Evolutionary conservation across 1,140 invertebrate genomes (phyloP), one percentile per base, ranked within the genome.

Genomic region (Gryon sp.): DNA sequence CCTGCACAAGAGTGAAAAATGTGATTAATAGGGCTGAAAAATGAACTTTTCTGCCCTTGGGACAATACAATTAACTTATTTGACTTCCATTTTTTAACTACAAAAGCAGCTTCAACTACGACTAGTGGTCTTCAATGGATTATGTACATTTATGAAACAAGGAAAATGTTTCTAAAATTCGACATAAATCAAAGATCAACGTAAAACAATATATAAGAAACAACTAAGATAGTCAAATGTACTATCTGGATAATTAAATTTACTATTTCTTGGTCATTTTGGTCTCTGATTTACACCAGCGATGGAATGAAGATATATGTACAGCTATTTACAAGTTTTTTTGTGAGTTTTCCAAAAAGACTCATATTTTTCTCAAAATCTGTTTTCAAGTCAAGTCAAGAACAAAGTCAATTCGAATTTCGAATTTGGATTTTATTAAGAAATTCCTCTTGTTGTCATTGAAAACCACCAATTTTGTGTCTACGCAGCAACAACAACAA

Each of bases 391-490:
- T 41, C 20, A 52, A 59, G 4, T 50, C n/a, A n/a, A n/a, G n/a
- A n/a, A n/a, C n/a, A n/a, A n/a, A n/a, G n/a, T n/a, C n/a, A n/a
- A n/a, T n/a, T n/a, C n/a, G n/a, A n/a, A n/a, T n/a, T n/a, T n/a
- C n/a, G n/a, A n/a, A n/a, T n/a, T n/a, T n/a, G n/a, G n/a, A n/a
- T n/a, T n/a, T n/a, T n/a, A n/a, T n/a, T n/a, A n/a, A n/a, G n/a
- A n/a, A n/a, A n/a, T n/a, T n/a, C n/a, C n/a, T n/a, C n/a, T n/a
- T n/a, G n/a, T 40, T 14, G 69, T 45, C 75, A 87, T 86, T 87
- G 85, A 86, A 87, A 86, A 83, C 84, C 83, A 88, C 86, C 82
- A 66, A 62, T 75, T 76, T 77, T n/a, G n/a, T n/a, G n/a, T n/a
- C 83, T 86, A 86, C 69, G 52, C 73, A 83, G 78, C 81, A 75